Percentiles rank a stretch among this genome's conserved stretches.
Conservation (phyloP, 2,888 invertebrate species). For the Clitarchus hookeri region DNA sequence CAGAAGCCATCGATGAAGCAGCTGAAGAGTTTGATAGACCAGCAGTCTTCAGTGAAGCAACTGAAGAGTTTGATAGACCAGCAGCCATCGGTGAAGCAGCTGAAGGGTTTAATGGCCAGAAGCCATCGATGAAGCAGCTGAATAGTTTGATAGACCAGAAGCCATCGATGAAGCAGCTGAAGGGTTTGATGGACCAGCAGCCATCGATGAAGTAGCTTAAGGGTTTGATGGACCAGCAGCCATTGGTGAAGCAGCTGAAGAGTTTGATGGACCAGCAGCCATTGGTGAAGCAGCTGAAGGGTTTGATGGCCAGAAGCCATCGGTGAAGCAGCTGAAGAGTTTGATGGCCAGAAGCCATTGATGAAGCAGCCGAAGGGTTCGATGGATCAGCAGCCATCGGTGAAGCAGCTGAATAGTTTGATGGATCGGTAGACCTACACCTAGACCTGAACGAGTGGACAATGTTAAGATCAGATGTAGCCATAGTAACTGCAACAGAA, state of each 20-base stretch:
- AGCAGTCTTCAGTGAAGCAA: no score
- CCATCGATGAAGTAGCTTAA: neutral
- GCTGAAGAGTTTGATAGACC: no score
- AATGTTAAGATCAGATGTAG: no score
- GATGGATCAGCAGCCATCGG: neutral
- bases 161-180: neutral
- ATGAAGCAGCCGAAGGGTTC: neutral
- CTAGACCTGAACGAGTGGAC: no score
- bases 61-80: no score
- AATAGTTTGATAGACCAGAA: neutral
- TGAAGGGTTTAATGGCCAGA: neutral
- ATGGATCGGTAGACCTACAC: no score
- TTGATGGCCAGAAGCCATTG: neutral
- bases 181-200: neutral
- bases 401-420: no score
- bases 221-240: neutral
- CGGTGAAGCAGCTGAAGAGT: neutral
- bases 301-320: neutral
- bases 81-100: no score
- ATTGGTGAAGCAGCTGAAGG: no score
- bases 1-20: no score
- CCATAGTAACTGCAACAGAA: no score
- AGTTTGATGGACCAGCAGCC: neutral
- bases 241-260: neutral
- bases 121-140: neutral